phyloP scores from a whole-genome alignment of 1,140 invertebrate species.

The Alviniconcha marisindica region DNA sequence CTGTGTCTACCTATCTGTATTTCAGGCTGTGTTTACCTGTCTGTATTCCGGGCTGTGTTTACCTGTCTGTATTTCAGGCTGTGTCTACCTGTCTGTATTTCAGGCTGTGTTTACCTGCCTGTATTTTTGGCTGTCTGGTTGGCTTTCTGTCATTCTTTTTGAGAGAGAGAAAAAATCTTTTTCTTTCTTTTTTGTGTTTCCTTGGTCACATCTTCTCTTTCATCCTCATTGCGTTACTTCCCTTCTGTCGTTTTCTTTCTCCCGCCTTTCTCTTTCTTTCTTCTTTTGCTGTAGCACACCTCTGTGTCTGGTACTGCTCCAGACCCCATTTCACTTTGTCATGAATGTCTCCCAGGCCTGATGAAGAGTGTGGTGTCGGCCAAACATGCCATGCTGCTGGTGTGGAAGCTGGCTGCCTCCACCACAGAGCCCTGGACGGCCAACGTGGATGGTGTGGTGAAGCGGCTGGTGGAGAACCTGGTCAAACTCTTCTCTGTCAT shows the following conservation, averaged over 20 bases:
- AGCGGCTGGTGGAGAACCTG: slow-evolving; percentile 63
- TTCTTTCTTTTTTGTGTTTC: neutral
- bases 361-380: slow-evolving; percentile 56
- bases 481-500: slow-evolving; percentile 66
- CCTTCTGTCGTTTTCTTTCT: no score
- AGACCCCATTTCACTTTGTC: no score
- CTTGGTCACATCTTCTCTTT: neutral
- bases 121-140: neutral
- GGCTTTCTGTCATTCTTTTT: no score
- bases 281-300: neutral
- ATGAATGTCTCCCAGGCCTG: neutral
- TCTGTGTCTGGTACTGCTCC: neutral
- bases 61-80: neutral
- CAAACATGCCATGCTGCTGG: slow-evolving; percentile 55
- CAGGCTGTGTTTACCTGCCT: neutral
- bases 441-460: slow-evolving; percentile 63
- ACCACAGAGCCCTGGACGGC: slow-evolving; percentile 66
- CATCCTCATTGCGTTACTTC: no score
- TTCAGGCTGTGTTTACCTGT: no score
- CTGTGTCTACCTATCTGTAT: no score
- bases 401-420: slow-evolving; percentile 70
- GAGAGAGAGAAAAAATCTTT: no score
- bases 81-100: neutral
- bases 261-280: neutral
- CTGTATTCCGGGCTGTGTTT: neutral